phyloP scores from a whole-genome alignment of 2,113 vertebrate species.

The Gnathonemus echidnorhynchus region DNA sequence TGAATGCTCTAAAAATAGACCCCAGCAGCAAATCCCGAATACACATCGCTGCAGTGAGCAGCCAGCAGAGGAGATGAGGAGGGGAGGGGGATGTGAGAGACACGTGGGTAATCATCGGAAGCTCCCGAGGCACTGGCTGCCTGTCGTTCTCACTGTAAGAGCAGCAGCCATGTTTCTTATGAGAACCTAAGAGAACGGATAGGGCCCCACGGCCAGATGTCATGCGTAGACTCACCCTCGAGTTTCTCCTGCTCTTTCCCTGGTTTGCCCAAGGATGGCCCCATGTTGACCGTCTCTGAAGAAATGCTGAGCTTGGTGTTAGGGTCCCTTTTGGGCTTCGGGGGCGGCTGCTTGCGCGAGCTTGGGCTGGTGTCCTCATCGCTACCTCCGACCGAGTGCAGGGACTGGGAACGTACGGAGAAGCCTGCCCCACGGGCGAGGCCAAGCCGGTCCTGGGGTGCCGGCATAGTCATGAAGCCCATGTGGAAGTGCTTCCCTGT shows the following conservation, averaged over 20 bases:
- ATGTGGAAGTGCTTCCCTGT: constrained; percentile 86
- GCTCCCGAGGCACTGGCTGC: background rate
- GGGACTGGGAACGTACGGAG: constrained; percentile 87
- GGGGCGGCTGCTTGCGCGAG: constrained; percentile 87
- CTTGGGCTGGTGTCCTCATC: constrained; percentile 85
- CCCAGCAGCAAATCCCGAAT: background rate
- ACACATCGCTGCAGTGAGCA: background rate
- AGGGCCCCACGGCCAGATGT: background rate
- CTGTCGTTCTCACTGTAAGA: background rate
- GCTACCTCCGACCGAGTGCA: constrained; percentile 86
- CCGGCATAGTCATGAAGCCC: constrained; percentile 92
- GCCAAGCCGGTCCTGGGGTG: constrained; percentile 81
- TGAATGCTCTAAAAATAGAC: constrained; percentile 9
- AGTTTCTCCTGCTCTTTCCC: constrained; percentile 63
- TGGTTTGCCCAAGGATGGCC: constrained; percentile 62
- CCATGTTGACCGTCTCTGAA: constrained; percentile 87
- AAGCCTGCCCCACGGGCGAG: constrained; percentile 83
- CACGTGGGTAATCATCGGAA: background rate
- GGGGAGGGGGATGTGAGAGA: background rate
- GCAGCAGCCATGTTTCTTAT: background rate
- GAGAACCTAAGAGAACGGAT: background rate
- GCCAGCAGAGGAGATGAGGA: background rate
- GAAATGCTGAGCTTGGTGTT: constrained; percentile 96
- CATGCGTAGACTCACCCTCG: constrained; percentile 51
- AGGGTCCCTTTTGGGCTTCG: constrained; percentile 91